phyloP scores from a whole-genome alignment of 2,113 vertebrate genomes.

The Dolichotis patagonum region DNA sequence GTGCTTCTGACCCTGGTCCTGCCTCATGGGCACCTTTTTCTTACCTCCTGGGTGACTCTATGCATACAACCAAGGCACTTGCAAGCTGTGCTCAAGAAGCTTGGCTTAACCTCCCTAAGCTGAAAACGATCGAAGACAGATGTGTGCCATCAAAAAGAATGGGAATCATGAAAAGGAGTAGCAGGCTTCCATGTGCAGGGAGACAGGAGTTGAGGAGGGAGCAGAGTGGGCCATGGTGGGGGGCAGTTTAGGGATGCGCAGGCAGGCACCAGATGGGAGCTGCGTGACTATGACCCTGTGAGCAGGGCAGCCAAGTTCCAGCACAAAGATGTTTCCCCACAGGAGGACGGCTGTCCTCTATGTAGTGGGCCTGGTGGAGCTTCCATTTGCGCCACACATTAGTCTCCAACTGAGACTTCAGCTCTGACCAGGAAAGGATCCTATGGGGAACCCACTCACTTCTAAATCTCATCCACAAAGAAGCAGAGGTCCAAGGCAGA shows the following conservation, averaged over 20 bases:
- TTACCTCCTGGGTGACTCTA: neutral
- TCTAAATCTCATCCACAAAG: neutral
- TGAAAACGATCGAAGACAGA: constrained; percentile 63
- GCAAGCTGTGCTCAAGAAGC: neutral
- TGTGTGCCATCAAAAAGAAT: constrained; percentile 49
- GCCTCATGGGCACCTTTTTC: neutral
- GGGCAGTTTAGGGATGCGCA: neutral
- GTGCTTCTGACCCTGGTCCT: neutral
- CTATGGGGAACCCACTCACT: neutral
- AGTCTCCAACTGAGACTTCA: neutral
- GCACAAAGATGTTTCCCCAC: constrained; percentile 36
- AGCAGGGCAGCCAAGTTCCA: neutral
- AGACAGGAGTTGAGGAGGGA: neutral
- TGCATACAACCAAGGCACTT: neutral
- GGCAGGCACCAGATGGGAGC: constrained; percentile 44
- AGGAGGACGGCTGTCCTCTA: neutral
- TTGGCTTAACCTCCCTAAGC: constrained; percentile 37
- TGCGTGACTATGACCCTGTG: neutral
- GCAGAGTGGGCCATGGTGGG: neutral
- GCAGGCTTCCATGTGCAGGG: constrained; percentile 53
- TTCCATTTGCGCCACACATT: neutral
- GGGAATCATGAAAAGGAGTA: constrained; percentile 66
- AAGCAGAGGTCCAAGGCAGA: neutral
- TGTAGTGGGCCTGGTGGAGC: neutral
- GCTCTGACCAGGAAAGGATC: neutral